A percentile compares a stretch with the other conserved stretches of the same genome.
These are phyloP conservation scores for Ophiothrix spiculata DNA, from an alignment of 35 echinoderm and acorn worm genomes.

Conservation along the genomic window DNA sequence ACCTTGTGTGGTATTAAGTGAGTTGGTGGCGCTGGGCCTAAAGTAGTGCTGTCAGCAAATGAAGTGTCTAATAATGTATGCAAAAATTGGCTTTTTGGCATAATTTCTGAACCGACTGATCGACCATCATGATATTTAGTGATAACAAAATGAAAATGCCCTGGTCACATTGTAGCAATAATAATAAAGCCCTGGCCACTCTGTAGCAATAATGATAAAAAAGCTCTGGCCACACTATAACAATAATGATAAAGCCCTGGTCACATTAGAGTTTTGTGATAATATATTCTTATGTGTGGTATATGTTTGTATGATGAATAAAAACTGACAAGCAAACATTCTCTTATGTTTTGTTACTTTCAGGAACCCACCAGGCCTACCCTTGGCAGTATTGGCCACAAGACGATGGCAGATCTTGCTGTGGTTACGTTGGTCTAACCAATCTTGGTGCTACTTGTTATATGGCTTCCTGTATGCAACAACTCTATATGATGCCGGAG, in stretches of 20 bases:
- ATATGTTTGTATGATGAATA: conserved; percentile 2
- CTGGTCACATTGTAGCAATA: no score
- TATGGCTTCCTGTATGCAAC: conserved; percentile 89
- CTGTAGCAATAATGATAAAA: neutral
- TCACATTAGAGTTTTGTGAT: neutral
- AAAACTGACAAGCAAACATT: no score
- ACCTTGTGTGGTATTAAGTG: no score
- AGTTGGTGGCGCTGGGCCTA: no score
- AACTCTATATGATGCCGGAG: conserved; percentile 90
- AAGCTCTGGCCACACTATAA: no score
- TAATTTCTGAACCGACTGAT: no score
- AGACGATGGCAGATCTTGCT: conserved; percentile 64
- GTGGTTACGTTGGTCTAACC: conserved; percentile 87
- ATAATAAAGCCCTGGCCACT: neutral
- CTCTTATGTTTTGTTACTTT: conserved; percentile 1
- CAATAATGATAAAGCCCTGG: no score
- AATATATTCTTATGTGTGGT: neutral
- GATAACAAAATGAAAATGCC: no score
- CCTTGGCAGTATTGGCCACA: conserved; percentile 85
- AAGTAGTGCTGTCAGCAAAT: no score
- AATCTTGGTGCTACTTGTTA: conserved; percentile 91
- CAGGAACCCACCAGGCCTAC: conserved; percentile 63
- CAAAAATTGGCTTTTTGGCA: no score
- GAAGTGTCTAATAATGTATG: no score
- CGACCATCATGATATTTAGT: no score